phyloP scores from a whole-genome alignment of 2,888 invertebrate species.

The Xanthia icteritia region DNA sequence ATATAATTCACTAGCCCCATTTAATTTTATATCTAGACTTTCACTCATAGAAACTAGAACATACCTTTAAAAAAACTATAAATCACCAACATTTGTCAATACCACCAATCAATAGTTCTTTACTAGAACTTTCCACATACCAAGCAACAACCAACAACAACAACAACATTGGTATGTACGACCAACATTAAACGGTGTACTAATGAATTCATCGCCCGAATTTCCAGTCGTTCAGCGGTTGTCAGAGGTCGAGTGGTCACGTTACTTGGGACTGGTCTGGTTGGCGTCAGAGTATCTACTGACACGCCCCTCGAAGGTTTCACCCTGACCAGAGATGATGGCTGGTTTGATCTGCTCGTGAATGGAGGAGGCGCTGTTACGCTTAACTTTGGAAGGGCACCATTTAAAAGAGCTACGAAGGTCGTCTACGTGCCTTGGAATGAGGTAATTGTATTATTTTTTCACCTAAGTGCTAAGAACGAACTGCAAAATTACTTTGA shows the following conservation, averaged over 20 bases:
- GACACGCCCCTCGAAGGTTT: conserved; percentile 98
- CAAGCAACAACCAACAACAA: no score
- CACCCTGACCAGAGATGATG: conserved; percentile 97
- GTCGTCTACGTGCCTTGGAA: conserved; percentile 99
- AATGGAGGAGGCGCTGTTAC: conserved; percentile 99
- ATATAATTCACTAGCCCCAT: conserved; percentile 39
- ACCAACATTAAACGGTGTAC: conserved; percentile 8
- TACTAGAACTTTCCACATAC: conserved; percentile 1
- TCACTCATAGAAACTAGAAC: conserved; percentile 44
- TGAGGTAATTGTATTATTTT: conserved; percentile 90
- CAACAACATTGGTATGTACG: conserved; percentile 13
- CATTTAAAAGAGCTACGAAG: conserved; percentile 96
- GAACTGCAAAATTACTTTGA: neutral
- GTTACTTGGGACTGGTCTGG: conserved; percentile 97
- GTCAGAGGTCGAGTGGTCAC: conserved; percentile 98
- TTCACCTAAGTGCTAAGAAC: neutral
- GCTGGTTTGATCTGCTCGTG: conserved; percentile 99
- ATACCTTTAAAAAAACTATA: conserved; percentile 1
- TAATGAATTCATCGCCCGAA: conserved; percentile 44
- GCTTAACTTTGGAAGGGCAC: conserved; percentile 97
- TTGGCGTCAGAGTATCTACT: conserved; percentile 98
- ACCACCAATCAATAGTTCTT: neutral
- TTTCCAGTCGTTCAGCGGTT: conserved; percentile 97
- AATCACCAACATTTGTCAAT: conserved; percentile 29
- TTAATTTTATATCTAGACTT: conserved; percentile 22